Base-by-base conservation (phyloP, 2,888 invertebrate genomes). In the Parapristionchus giblindavisi region DNA sequence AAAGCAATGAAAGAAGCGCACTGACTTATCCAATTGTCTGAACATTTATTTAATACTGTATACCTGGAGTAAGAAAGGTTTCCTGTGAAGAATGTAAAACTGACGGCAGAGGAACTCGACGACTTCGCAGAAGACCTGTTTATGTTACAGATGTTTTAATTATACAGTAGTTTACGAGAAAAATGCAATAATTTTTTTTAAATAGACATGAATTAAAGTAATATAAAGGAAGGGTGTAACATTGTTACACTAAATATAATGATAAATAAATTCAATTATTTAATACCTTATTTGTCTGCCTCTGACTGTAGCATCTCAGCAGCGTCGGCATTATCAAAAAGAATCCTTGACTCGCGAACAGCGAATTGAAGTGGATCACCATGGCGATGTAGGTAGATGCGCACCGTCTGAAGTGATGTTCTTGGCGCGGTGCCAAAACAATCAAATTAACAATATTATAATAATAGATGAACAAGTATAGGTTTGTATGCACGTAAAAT, bases 91-190 rank as follows among this genome's bases (percentile, higher is more conserved):
- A 76, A 98, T 91, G 89, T 98, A 99, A 89, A 99, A 98, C 88
- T 99, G 98, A 87, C 97, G 96, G 21, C 97, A 97, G 0, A 96
- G 95, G 88, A 97, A 99, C 88, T 99, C 97, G 74, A 99, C 94
- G 0, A 97, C 96, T 0, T 95, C 93, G 5, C 94, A 95, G 1
- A 99, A 93, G 32, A 97, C 90, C 87, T 93, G 93, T 32, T 6
- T 14, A 43, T 43, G 24, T 54, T n/a, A 17, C 6, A 54, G 14
- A 54, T 54, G 8, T 54, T 54, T 17, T 6, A 54, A 54, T 54
- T n/a, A n/a, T n/a, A n/a, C 14, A 54, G 11, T 54, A 6, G 14
- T 17, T 54, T 54, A n/a, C n/a, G 11, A 6, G 14, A 8, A 14
- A 29, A 48, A 40, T 61, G 14, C 21, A 17, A 21, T 14, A 24